phyloP scores from a whole-genome alignment of 2,113 vertebrate genomes.

The Emberiza fucata region DNA sequence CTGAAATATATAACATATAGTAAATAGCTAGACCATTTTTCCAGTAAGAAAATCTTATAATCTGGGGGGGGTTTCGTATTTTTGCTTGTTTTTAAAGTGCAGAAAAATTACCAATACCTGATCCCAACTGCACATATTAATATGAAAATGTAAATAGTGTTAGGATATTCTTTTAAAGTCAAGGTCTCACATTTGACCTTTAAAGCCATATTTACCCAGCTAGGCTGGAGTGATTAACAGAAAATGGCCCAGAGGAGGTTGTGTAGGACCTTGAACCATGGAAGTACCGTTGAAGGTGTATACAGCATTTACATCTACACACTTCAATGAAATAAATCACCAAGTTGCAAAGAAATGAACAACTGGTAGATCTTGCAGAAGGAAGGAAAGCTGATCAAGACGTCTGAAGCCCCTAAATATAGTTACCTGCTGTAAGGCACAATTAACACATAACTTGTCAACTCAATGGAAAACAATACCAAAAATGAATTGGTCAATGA shows the following conservation, averaged over 20 bases:
- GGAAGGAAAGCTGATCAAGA: not conserved
- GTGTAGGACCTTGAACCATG: not conserved
- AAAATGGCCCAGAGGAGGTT: not conserved
- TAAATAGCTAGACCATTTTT: not conserved
- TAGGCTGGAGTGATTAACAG: not conserved
- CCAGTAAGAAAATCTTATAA: not conserved
- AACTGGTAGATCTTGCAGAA: not conserved
- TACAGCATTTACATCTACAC: not conserved
- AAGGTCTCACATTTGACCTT: not conserved
- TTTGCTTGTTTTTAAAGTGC: not conserved
- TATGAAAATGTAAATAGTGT: not conserved
- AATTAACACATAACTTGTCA: not conserved
- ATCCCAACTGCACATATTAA: not conserved
- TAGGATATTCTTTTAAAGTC: not conserved
- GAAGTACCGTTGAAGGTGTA: not conserved
- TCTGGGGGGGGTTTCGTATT: accelerated
- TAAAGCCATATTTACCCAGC: not conserved
- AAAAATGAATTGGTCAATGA: not conserved
- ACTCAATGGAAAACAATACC: not conserved
- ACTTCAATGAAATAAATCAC: not conserved
- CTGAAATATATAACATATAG: not conserved
- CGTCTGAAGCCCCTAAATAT: not conserved
- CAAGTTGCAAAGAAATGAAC: not conserved
- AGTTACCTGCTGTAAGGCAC: not conserved
- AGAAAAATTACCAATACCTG: not conserved